A percentile compares a stretch with the other conserved stretches of the same genome.
phyloP scores from a whole-genome alignment of 2,888 invertebrate species.

The Sialis lutaria region DNA sequence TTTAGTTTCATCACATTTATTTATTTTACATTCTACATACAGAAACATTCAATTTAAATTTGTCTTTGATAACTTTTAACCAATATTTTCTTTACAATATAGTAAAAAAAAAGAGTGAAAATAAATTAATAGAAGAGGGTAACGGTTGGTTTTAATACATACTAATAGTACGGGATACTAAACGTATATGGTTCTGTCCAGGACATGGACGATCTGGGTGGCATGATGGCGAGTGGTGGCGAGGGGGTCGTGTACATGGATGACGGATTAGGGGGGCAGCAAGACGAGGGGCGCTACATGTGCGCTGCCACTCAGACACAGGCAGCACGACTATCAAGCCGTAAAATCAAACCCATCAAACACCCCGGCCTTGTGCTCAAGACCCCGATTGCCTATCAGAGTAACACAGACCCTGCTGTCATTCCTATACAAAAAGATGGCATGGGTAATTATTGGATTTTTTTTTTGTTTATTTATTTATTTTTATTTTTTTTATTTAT shows the following conservation, averaged over 20 bases:
- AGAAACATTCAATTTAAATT: too few species aligned
- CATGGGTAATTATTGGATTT: slow-evolving; percentile 44
- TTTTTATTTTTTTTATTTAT: slow-evolving; percentile 7
- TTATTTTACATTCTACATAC: too few species aligned
- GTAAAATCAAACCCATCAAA: slow-evolving; percentile 55
- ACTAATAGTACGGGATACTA: background rate
- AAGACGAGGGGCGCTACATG: slow-evolving; percentile 24
- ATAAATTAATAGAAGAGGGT: background rate
- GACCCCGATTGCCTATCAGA: slow-evolving; percentile 62
- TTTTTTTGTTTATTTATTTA: slow-evolving; percentile 8
- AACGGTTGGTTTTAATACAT: background rate
- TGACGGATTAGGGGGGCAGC: slow-evolving; percentile 26
- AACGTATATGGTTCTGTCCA: slow-evolving; percentile 9
- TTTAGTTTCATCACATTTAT: too few species aligned
- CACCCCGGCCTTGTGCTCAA: slow-evolving; percentile 57
- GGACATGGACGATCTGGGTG: slow-evolving; percentile 26
- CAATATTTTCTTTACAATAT: too few species aligned
- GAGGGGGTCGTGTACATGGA: slow-evolving; percentile 27
- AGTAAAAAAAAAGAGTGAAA: too few species aligned
- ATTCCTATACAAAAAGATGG: slow-evolving; percentile 79
- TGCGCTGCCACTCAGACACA: slow-evolving; percentile 36
- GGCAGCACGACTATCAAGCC: slow-evolving; percentile 31
- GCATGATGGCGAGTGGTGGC: slow-evolving; percentile 25
- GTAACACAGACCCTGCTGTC: slow-evolving; percentile 66
- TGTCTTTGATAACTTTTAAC: too few species aligned